Evolutionary conservation across 2,888 invertebrate species (phyloP), one percentile per base, ranked within the genome.

Genomic region (Pardosa pseudoannulata): DNA sequence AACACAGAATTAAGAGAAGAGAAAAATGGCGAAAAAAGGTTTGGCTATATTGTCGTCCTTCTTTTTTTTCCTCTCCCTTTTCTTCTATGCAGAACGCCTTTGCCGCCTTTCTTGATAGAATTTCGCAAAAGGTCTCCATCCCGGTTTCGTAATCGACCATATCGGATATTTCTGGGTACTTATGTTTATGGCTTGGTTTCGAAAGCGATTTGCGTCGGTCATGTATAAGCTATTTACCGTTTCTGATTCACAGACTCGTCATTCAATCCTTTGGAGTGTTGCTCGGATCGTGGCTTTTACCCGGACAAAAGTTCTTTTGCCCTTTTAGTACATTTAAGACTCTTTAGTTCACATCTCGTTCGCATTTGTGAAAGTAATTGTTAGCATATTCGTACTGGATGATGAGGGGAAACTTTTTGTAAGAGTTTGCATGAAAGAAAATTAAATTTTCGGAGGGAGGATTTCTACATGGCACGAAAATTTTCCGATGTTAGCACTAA

Each of bases 61-160:
- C 23, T 64, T 29, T 50, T n/a, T n/a, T n/a, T n/a, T n/a, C n/a
- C n/a, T n/a, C n/a, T n/a, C n/a, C n/a, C n/a, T n/a, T n/a, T 56
- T 28, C 71, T 79, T 39, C 56, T 76, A 76, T 50, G 71, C 72
- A 83, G 76, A 78, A 83, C 64, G 75, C 75, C 73, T 71, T 31
- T 36, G 3, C 46, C 46, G 56, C 65, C 46, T 41, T 16, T 64
- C 72, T 67, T 74, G 75, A 74, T 74, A 74, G 68, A 73, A 56
- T 50, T 81, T 39, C 50, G 11, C n/a, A 9, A 29, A 73, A 72
- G 31, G 23, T n/a, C 32, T n/a, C 32, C 19, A 41, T 32, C 27
- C 56, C 72, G 72, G 65, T 65, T 76, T 27, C 39, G 78, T 73
- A 85, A 78, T 76, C 78, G 65, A 73, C 56, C 83, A 39, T 78